Evolutionary conservation across 2,113 vertebrate species (phyloP), one percentile per base, ranked within the genome.

Genomic region (Triplophysa dalaica): DNA sequence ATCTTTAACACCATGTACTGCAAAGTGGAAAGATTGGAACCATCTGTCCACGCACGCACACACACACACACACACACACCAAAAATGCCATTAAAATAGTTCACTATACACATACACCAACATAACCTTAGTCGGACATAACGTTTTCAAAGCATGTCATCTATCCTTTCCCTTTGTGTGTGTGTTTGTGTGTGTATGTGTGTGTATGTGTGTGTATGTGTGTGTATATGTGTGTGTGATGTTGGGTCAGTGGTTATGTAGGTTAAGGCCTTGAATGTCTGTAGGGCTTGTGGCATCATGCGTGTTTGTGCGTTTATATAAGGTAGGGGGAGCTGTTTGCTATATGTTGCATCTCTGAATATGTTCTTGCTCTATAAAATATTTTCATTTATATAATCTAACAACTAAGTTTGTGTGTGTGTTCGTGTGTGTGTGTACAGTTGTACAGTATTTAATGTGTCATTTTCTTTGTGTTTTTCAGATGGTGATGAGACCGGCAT

Each of bases 401-500:
- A 14, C 8, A 68, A 61, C 24, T 2, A 24, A 24, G 54, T 67
- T 12, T 72, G 13, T 62, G 38, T 8, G 11, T 67, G 1, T 24
- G 63, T 75, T 63, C 22, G 54, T 67, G 16, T 72, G 13, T 62
- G 38, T 8, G 41, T 67, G 11, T 67, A 19, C 29, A 14, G 17
- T 7, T 38, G 29, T 21, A 26, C 29, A 77, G 29, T 38, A 56
- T 22, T 63, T 12, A 62, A 4, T 85, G 56, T 33, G 8, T 24
- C n/a, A n/a, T 58, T 7, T 69, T 78, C 79, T 62, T 76, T 73
- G 1, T 78, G 50, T 87, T 56, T 86, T 64, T 75, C 91, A 95
- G 92, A 92, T 87, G 93, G 91, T 8, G 92, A 93, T 75, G 85
- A 94, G 88, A 94, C 93, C 0, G 88, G 94, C 69, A 95, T 91